These are phyloP conservation scores for Bradypodion ventrale DNA, from an alignment of 2,797 vertebrate species.

Conservation along the genomic window DNA sequence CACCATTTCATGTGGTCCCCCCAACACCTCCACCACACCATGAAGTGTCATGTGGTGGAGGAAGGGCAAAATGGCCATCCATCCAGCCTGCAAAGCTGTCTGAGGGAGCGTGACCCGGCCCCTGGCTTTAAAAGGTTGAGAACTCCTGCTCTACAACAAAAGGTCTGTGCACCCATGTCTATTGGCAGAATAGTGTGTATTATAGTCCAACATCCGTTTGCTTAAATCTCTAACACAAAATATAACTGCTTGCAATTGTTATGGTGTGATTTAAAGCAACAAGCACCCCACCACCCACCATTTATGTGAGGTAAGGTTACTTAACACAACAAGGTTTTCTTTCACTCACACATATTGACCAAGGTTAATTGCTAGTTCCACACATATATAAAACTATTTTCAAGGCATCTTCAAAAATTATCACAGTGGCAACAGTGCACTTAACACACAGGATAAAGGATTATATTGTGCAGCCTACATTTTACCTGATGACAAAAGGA, in stretches of 20 bases:
- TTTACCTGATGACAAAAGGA: slow-evolving; percentile 30
- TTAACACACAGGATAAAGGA: slow-evolving; percentile 21
- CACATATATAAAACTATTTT: slow-evolving; percentile 27
- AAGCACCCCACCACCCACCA: slow-evolving; percentile 26
- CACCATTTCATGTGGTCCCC: too few relatives aligned
- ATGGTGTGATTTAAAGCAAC: slow-evolving; percentile 50
- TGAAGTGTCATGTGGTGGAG: too few relatives aligned
- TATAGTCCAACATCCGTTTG: slow-evolving; percentile 39
- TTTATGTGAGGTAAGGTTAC: slow-evolving; percentile 40
- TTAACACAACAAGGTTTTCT: slow-evolving; percentile 27
- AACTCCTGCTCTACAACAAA: too few relatives aligned
- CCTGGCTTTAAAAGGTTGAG: too few relatives aligned
- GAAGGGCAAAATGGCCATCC: too few relatives aligned
- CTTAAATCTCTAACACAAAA: not conserved
- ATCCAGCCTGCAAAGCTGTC: too few relatives aligned
- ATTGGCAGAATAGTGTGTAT: slow-evolving; percentile 26
- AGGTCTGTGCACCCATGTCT: not conserved
- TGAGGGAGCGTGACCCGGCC: too few relatives aligned
- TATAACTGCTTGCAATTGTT: slow-evolving; percentile 37
- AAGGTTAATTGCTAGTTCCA: slow-evolving; percentile 35
- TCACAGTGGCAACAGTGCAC: not conserved
- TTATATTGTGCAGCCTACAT: slow-evolving; percentile 17
- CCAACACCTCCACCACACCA: too few relatives aligned
- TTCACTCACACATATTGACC: not conserved
- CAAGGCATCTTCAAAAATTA: slow-evolving; percentile 26